Evolutionary conservation across 2,888 invertebrate species (phyloP).

Genomic region (Orthosia gracilis): DNA sequence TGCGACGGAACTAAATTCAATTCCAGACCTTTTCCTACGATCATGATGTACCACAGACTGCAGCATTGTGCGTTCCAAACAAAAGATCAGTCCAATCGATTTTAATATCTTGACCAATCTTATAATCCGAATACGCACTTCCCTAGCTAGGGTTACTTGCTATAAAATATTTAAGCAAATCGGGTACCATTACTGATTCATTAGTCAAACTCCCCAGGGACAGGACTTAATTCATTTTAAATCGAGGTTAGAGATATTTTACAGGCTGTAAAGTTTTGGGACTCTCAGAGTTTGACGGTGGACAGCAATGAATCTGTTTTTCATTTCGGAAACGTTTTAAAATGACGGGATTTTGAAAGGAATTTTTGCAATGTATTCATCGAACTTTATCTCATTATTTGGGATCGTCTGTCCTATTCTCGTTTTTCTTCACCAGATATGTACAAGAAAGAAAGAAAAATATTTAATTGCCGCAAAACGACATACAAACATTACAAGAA

Average conservation of each 20-base stretch:
- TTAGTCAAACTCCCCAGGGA: constrained; percentile 64
- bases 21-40: no score
- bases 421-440: no score
- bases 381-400: neutral
- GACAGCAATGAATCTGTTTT: constrained; percentile 43
- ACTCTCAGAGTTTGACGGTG: constrained; percentile 32
- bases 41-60: no score
- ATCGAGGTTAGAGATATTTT: constrained; percentile 63
- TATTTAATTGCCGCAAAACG: no score
- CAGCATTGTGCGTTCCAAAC: no score
- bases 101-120: neutral
- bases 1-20: no score
- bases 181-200: constrained; percentile 67
- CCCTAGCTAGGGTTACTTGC: constrained; percentile 21
- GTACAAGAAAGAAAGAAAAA: no score
- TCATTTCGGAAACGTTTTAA: constrained; percentile 35
- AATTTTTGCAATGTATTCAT: neutral
- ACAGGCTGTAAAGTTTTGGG: constrained; percentile 63
- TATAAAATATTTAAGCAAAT: constrained; percentile 71
- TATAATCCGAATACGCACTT: constrained; percentile 15
- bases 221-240: constrained; percentile 69
- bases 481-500: no score
- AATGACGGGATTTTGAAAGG: neutral
- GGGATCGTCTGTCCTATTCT: no score
- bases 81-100: neutral